Evolutionary conservation across 2,113 vertebrate genomes (phyloP).

Genomic region (Bucco capensis): DNA sequence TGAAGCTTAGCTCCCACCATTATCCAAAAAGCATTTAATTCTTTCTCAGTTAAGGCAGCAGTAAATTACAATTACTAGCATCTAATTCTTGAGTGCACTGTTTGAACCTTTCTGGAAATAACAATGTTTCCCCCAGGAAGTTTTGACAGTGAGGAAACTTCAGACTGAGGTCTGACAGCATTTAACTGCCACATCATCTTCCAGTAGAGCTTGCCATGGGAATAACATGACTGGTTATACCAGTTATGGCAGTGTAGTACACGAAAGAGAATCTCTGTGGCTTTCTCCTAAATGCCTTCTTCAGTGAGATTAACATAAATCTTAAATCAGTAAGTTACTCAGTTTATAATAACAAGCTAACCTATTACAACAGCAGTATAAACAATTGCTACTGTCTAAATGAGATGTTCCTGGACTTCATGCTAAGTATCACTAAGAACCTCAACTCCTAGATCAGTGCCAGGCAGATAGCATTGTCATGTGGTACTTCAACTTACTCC

Average conservation of each 20-base stretch:
- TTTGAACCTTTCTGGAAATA: not conserved
- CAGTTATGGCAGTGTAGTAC: not conserved
- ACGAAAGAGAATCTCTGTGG: not conserved
- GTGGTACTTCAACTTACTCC: not conserved
- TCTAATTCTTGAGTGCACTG: not conserved
- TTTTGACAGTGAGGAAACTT: not conserved
- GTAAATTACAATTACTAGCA: not conserved
- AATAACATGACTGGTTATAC: constrained; percentile 3
- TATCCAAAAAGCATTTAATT: not conserved
- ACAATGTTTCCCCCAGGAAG: not conserved
- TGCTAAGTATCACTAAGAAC: not conserved
- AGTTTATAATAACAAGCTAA: not conserved
- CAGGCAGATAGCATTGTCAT: not conserved
- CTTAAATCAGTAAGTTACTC: not conserved
- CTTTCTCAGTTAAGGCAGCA: not conserved
- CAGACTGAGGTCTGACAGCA: not conserved
- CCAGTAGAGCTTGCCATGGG: not conserved
- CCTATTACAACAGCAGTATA: not conserved
- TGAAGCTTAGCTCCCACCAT: not conserved
- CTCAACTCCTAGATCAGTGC: not conserved
- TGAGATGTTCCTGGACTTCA: not conserved
- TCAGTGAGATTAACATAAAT: not conserved
- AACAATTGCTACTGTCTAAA: not conserved
- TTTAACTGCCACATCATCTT: not conserved
- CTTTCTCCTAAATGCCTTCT: not conserved